Evolutionary conservation across 35 echinoderm and acorn worm genomes (phyloP).

Genomic region (Patiria miniata): DNA sequence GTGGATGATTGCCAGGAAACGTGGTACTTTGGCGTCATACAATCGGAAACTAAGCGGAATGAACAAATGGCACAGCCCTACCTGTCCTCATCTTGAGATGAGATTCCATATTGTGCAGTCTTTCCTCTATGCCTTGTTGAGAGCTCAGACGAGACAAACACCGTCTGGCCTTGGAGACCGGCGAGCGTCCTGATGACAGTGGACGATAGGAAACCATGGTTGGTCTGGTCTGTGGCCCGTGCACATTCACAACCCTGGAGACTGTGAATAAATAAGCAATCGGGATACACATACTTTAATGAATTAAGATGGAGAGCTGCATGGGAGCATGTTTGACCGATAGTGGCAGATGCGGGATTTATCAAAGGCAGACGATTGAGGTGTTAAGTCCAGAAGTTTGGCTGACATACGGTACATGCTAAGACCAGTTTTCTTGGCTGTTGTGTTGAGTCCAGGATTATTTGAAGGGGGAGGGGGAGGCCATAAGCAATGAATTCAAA

Average conservation of each 20-base stretch:
- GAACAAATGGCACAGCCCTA: background rate
- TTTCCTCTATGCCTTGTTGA: slow-evolving; percentile 65
- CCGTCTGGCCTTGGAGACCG: background rate
- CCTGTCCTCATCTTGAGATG: slow-evolving; percentile 67
- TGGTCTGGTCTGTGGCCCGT: slow-evolving; percentile 91
- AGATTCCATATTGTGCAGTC: slow-evolving; percentile 89
- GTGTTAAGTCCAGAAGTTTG: no score
- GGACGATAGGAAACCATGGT: slow-evolving; percentile 41
- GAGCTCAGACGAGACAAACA: slow-evolving; percentile 2
- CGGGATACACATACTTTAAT: slow-evolving; percentile 1
- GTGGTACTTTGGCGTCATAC: no score
- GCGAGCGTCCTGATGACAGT: background rate
- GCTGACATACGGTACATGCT: no score
- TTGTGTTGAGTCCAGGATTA: no score
- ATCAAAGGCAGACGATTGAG: background rate
- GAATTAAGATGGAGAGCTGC: background rate
- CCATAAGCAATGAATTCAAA: no score
- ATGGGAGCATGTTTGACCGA: background rate
- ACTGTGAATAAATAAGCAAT: slow-evolving; percentile 61
- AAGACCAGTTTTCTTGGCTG: no score
- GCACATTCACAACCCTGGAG: slow-evolving; percentile 71
- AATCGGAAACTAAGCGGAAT: no score
- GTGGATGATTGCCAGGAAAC: no score
- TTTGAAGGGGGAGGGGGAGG: no score
- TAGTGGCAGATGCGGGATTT: background rate